A percentile compares a stretch with the other conserved stretches of the same genome.
Conservation (phyloP, 2,888 invertebrate genomes). For the Drosophila testacea region DNA sequence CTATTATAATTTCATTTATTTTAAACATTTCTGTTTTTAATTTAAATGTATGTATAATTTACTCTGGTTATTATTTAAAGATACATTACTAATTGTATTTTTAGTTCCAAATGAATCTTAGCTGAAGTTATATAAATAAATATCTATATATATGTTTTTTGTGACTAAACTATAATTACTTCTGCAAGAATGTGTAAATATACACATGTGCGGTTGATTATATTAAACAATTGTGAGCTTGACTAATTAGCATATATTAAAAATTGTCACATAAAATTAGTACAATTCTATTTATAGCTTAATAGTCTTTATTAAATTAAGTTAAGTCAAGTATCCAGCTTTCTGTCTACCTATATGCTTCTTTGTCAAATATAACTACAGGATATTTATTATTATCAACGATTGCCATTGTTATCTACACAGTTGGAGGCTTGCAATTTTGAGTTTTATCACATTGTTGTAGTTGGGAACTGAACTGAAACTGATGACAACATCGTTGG, state of each 20-base stretch:
- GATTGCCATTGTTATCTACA: neutral
- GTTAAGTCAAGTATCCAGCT: neutral
- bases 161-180: neutral
- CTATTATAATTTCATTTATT: too few relatives aligned
- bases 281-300: neutral
- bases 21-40: too few relatives aligned
- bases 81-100: too few relatives aligned
- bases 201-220: neutral
- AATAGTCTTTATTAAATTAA: neutral
- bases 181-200: neutral
- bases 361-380: conserved; percentile 2
- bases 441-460: conserved; percentile 23
- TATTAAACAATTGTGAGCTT: neutral
- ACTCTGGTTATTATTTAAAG: too few relatives aligned
- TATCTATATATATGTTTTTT: too few relatives aligned
- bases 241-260: neutral
- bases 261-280: neutral
- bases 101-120: too few relatives aligned
- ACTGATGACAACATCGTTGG: conserved; percentile 62
- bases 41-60: too few relatives aligned
- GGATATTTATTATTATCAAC: conserved; percentile 4
- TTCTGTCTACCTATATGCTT: neutral
- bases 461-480: conserved; percentile 11
- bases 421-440: conserved; percentile 6
- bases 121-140: too few relatives aligned